A percentile compares a stretch with the other conserved stretches of the same genome.
phyloP scores from a whole-genome alignment of 2,113 vertebrate genomes.

The Isichthys henryi region DNA sequence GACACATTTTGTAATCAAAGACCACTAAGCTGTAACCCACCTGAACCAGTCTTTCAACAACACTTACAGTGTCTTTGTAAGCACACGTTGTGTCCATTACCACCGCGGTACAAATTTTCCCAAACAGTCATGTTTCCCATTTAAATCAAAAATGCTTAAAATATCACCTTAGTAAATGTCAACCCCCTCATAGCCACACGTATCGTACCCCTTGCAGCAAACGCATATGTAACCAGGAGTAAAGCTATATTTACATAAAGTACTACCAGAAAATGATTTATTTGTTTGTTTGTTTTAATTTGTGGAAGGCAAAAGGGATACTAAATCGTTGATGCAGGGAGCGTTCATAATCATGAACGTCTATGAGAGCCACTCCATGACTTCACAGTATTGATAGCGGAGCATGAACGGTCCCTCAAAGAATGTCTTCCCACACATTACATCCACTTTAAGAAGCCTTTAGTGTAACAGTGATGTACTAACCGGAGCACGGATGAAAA shows the following conservation, averaged over 20 bases:
- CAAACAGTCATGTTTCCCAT: neutral
- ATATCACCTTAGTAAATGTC: constrained; percentile 7
- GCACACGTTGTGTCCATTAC: neutral
- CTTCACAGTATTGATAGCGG: constrained; percentile 8
- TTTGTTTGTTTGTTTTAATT: neutral
- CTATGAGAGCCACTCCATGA: neutral
- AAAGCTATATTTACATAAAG: constrained; percentile 14
- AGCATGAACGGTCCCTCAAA: neutral
- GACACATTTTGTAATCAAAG: constrained; percentile 32
- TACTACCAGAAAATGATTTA: neutral
- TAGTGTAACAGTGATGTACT: neutral
- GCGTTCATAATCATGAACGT: neutral
- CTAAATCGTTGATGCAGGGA: neutral
- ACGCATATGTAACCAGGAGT: neutral
- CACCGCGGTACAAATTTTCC: neutral
- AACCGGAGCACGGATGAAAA: neutral
- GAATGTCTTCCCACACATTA: neutral
- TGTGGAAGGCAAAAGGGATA: neutral
- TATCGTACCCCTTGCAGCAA: constrained; percentile 17
- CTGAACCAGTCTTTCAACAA: constrained; percentile 12
- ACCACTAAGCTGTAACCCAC: constrained; percentile 26
- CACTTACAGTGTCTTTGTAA: neutral
- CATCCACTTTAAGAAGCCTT: constrained; percentile 2
- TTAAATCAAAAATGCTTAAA: constrained; percentile 17
- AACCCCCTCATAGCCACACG: neutral